A percentile compares a stretch with the other conserved stretches of the same genome.
phyloP scores from a whole-genome alignment of 2,797 vertebrate genomes.

The Falco concolor region DNA sequence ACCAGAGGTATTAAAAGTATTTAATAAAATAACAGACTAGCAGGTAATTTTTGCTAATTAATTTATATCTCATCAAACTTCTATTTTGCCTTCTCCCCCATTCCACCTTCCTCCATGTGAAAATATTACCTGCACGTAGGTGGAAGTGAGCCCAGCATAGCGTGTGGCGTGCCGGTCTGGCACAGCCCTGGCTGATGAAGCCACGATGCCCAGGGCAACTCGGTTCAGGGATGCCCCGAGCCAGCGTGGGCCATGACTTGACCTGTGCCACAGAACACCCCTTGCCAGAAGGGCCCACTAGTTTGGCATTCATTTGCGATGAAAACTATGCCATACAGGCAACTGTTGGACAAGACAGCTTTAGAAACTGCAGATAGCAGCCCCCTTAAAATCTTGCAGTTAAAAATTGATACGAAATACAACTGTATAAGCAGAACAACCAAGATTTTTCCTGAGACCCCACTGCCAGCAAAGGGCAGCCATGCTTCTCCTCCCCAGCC shows the following conservation, averaged over 20 bases:
- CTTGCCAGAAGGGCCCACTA: not conserved
- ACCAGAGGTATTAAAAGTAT: not conserved
- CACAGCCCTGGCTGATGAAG: not conserved
- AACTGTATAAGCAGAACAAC: not conserved
- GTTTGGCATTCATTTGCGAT: not conserved
- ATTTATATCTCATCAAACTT: not conserved
- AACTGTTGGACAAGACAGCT: not conserved
- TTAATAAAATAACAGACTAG: not conserved
- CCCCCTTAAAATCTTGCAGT: not conserved
- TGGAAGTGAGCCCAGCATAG: not conserved
- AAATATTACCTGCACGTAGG: not conserved
- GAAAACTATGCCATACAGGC: not conserved
- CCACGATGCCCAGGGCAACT: not conserved
- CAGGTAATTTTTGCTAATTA: not conserved
- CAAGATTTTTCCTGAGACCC: not conserved
- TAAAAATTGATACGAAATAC: not conserved
- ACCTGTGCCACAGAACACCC: not conserved
- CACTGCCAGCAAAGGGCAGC: not conserved
- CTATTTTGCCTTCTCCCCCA: not conserved
- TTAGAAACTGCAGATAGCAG: not conserved
- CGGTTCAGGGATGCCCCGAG: accelerated
- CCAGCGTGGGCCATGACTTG: not conserved
- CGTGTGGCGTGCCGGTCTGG: not conserved
- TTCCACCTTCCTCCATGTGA: not conserved
- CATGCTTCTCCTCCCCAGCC: not conserved